Evolutionary conservation across 2,797 vertebrate genomes (phyloP).

Genomic region (Chanos chanos): DNA sequence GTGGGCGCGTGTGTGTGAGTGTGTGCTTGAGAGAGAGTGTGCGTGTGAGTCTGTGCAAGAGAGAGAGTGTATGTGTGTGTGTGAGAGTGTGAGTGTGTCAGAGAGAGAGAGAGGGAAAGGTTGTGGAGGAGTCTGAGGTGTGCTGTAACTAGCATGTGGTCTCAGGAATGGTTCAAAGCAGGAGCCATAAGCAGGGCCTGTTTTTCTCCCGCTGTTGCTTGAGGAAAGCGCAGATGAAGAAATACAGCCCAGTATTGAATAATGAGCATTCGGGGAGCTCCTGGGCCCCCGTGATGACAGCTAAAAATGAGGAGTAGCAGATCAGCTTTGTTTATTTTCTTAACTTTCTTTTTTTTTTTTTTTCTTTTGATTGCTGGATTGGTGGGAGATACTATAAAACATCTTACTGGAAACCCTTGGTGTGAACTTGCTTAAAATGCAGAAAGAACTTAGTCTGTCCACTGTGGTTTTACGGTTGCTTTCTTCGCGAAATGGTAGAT

Average conservation of each 20-base stretch:
- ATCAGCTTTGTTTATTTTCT: constrained; percentile 7
- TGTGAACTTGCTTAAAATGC: too few species aligned
- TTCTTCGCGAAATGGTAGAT: too few species aligned
- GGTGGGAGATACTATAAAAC: too few species aligned
- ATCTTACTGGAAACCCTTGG: too few species aligned
- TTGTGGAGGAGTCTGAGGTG: constrained; percentile 7
- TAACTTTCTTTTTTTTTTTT: constrained; percentile 24
- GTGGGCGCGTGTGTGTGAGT: too few species aligned
- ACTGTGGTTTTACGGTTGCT: too few species aligned
- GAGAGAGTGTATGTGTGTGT: too few species aligned
- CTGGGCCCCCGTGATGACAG: constrained; percentile 22
- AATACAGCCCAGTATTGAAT: constrained; percentile 15
- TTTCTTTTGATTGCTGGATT: constrained; percentile 5
- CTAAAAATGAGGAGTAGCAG: background rate
- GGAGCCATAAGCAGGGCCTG: constrained; percentile 11
- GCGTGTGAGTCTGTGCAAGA: too few species aligned
- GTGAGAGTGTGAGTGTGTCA: constrained; percentile 13
- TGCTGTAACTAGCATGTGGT: constrained; percentile 17
- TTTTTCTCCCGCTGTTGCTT: constrained; percentile 15
- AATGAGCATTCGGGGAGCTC: constrained; percentile 17
- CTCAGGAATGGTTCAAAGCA: constrained; percentile 29
- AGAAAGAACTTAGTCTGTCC: too few species aligned
- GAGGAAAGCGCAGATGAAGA: constrained; percentile 8
- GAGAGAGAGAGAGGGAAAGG: background rate
- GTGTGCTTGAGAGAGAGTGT: too few species aligned